Evolutionary conservation across 2,797 vertebrate genomes (phyloP), one percentile per base, ranked within the genome.

Genomic region (Eleutherodactylus coqui): DNA sequence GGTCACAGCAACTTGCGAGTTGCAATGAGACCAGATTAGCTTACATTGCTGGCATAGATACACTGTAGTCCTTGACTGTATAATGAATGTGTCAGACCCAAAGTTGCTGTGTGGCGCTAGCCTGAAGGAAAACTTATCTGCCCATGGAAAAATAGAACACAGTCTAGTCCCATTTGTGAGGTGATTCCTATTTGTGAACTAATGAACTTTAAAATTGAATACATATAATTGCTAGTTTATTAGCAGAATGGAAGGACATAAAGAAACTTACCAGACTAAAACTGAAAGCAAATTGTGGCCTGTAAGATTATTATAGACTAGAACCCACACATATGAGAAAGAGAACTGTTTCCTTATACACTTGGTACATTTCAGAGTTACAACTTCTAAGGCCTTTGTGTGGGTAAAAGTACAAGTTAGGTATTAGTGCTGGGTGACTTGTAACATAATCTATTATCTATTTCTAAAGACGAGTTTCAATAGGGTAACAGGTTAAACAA

Each of bases 401-500:
- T 76, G 43, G 58, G 70, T 62, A 53, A 86, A 67, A 76, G 24
- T 64, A 34, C 32, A 19, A 53, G 43, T 75, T 70, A 76, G 29
- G 51, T 64, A 32, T 86, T 82, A 60, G 38, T 43, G 27, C 73
- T 27, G 34, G 55, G 21, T 64, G 41, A 41, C 69, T 81, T 82
- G 43, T 53, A 43, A 29, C 34, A 82, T 53, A 43, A 53, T 86
- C 32, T 76, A 86, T 83, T 83, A 73, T 82, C 49, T 58, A 73
- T 24, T 73, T 53, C 49, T 55, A 13, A 38, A 76, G 21, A 84
- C 47, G 60, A 79, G 53, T 75, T 75, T 83, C 34, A 73, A 83
- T 73, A 51, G 81, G 36, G 36, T 83, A 73, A 75, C 34, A 86
- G 55, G 55, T 82, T 75, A 87, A 78, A 83, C 75, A 83, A 84